Evolutionary conservation across 2,797 vertebrate species (phyloP).

Genomic region (Pristis pectinata): DNA sequence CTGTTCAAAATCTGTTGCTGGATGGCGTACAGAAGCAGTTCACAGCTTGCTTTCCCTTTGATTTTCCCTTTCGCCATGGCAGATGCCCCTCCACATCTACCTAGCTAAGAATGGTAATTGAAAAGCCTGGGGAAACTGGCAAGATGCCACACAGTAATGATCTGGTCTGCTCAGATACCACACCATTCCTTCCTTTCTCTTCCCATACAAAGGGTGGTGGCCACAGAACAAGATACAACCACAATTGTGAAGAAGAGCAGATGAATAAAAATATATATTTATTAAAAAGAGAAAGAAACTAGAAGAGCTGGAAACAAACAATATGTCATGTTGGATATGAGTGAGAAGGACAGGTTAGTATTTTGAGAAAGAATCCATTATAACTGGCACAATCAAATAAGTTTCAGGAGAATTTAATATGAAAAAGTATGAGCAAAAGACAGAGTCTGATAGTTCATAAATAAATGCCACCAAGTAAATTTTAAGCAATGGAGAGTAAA

Average conservation of each 20-base stretch:
- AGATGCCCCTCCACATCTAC: slow-evolving; percentile 4
- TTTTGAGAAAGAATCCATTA: background rate
- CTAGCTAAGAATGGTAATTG: background rate
- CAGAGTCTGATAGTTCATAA: background rate
- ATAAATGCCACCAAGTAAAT: background rate
- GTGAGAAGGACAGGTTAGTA: background rate
- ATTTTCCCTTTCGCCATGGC: background rate
- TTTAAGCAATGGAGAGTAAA: background rate
- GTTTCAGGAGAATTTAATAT: background rate
- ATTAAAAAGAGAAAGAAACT: background rate
- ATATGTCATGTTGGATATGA: background rate
- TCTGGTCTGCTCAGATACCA: background rate
- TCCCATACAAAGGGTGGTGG: background rate
- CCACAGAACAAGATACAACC: background rate
- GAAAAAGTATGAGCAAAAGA: background rate
- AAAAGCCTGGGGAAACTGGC: background rate
- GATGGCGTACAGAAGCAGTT: background rate
- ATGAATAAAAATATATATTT: background rate
- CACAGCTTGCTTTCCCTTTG: slow-evolving; percentile 30
- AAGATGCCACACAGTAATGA: background rate
- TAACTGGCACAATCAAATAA: background rate
- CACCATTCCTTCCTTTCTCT: background rate
- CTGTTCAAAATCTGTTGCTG: slow-evolving; percentile 11
- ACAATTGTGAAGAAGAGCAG: background rate
- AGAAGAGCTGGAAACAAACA: background rate